Conservation (phyloP, 2,113 vertebrate species). For the Thryonomys swinderianus region DNA sequence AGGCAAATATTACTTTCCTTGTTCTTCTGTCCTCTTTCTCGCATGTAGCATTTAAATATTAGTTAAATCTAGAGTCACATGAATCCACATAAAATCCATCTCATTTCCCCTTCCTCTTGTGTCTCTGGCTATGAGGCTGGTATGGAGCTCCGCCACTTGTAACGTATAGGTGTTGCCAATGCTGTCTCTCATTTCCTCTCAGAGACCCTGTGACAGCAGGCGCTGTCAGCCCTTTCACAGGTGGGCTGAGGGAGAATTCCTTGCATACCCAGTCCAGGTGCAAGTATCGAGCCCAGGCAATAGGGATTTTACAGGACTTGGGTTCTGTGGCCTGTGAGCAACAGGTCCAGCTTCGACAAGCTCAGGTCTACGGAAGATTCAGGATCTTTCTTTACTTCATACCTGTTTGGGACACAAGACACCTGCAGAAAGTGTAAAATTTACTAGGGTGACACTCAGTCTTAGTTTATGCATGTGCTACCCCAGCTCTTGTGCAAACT, state of each 20-base stretch:
- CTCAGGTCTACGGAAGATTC: background rate
- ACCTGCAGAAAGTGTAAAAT: background rate
- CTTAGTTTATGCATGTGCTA: background rate
- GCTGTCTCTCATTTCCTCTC: background rate
- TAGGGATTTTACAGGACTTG: background rate
- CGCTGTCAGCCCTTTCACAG: background rate
- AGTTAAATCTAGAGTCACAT: background rate
- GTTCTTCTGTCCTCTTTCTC: background rate
- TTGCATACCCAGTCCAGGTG: background rate
- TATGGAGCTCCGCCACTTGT: accelerated
- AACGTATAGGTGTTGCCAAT: background rate
- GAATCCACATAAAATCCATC: background rate
- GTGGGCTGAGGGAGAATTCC: background rate
- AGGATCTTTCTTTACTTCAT: background rate
- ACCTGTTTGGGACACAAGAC: background rate
- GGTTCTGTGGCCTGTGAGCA: background rate
- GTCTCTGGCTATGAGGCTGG: background rate
- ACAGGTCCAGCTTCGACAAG: background rate
- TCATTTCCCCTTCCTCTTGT: no score
- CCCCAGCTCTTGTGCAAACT: background rate
- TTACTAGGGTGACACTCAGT: background rate
- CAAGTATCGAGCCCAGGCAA: background rate
- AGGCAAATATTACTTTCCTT: background rate
- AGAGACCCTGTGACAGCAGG: background rate
- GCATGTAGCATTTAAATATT: background rate